phyloP scores from a whole-genome alignment of 2,113 vertebrate genomes.

The Heptranchias perlo region DNA sequence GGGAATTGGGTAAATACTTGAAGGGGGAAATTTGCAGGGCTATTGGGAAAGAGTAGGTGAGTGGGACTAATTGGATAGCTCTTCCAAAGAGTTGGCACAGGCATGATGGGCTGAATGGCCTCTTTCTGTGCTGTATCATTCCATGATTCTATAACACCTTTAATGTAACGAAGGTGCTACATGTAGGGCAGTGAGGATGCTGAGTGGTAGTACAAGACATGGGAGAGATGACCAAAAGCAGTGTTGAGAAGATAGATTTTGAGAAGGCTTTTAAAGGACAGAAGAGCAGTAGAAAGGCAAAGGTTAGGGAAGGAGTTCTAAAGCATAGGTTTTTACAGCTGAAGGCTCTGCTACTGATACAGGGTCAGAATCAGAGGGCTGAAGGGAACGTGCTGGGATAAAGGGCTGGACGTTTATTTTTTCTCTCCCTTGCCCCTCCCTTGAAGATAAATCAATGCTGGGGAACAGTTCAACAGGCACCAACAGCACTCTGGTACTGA shows the following conservation, averaged over 20 bases:
- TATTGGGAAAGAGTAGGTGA: no score
- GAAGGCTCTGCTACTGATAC: neutral
- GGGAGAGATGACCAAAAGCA: neutral
- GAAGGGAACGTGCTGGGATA: neutral
- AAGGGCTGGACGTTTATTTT: neutral
- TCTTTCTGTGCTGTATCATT: no score
- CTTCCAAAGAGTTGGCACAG: no score
- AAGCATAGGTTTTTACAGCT: neutral
- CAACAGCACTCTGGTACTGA: no score
- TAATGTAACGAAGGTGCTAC: neutral
- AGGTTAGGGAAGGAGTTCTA: neutral
- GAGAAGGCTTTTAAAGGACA: neutral
- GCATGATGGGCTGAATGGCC: no score
- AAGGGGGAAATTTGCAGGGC: no score
- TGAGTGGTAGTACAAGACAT: neutral
- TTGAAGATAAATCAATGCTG: no score
- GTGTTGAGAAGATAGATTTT: neutral
- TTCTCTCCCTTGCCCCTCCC: no score
- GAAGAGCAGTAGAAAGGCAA: neutral
- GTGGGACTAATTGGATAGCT: no score
- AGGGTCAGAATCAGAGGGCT: neutral
- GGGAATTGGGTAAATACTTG: no score
- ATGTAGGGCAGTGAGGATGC: neutral
- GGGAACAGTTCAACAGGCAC: no score
- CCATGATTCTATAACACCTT: neutral